phyloP scores from a whole-genome alignment of 1,140 invertebrate species.

The Melanaphis sacchari region DNA sequence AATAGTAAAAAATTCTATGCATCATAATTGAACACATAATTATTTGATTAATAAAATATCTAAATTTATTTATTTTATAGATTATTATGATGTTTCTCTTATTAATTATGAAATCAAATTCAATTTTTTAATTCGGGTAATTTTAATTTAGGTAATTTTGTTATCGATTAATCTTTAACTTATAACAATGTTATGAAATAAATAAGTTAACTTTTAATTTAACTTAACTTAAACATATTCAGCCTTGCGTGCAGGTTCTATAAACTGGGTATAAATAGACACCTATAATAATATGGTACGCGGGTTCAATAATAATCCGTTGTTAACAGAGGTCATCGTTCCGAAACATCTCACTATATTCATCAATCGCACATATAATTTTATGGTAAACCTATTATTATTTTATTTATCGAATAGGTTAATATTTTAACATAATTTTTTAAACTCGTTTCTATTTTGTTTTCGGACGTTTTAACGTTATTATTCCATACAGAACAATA shows the following conservation, averaged over 20 bases:
- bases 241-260: neutral
- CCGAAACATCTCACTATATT: neutral
- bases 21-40: neutral
- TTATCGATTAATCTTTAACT: neutral
- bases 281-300: neutral
- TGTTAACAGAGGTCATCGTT: constrained; percentile 10
- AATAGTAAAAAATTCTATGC: neutral
- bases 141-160: neutral
- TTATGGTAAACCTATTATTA: neutral
- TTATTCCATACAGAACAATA: neutral
- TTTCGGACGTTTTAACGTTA: neutral
- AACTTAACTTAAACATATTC: neutral
- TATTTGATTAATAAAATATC: neutral
- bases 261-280: neutral
- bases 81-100: neutral
- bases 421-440: neutral
- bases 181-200: neutral
- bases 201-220: neutral
- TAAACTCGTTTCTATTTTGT: neutral
- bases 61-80: neutral
- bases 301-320: neutral
- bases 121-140: neutral
- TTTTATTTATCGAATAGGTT: neutral
- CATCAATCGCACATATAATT: neutral
- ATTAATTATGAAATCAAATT: no score